These are phyloP conservation scores for Cervus canadensis DNA, from an alignment of 2,113 vertebrate species.

Conservation along the genomic window DNA sequence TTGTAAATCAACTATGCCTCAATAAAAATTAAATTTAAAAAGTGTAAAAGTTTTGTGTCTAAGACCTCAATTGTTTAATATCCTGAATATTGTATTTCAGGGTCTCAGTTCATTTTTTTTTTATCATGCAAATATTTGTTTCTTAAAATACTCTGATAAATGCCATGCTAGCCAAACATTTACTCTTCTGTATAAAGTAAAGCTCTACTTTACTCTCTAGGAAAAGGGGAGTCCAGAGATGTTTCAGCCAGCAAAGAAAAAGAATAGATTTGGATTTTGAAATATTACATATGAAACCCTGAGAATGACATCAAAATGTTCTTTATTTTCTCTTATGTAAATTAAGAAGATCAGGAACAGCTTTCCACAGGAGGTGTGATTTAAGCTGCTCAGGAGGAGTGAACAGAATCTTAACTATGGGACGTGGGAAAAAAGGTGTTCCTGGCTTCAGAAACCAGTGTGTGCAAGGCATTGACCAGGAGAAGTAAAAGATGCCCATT, in stretches of 20 bases:
- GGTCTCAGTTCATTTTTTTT: not conserved
- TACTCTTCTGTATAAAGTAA: not conserved
- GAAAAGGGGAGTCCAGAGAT: not conserved
- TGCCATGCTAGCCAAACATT: not conserved
- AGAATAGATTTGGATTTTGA: not conserved
- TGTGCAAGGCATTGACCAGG: fast-evolving
- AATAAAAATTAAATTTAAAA: not conserved
- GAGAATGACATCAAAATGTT: not conserved
- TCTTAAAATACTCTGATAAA: not conserved
- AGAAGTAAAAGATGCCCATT: not conserved
- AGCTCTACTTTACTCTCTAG: not conserved
- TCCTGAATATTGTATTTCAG: not conserved
- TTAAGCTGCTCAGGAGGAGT: not conserved
- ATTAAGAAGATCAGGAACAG: not conserved
- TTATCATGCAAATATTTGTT: not conserved
- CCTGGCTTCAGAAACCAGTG: not conserved
- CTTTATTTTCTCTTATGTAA: not conserved
- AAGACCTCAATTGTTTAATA: not conserved
- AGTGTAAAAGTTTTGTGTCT: not conserved
- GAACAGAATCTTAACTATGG: not conserved
- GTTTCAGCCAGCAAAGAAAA: not conserved
- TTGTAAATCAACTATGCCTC: not conserved
- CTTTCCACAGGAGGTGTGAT: not conserved
- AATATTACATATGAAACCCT: not conserved
- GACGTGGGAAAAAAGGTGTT: fast-evolving